Base-by-base conservation (phyloP, 1,140 invertebrate genomes). In the Vollenhovia emeryi region DNA sequence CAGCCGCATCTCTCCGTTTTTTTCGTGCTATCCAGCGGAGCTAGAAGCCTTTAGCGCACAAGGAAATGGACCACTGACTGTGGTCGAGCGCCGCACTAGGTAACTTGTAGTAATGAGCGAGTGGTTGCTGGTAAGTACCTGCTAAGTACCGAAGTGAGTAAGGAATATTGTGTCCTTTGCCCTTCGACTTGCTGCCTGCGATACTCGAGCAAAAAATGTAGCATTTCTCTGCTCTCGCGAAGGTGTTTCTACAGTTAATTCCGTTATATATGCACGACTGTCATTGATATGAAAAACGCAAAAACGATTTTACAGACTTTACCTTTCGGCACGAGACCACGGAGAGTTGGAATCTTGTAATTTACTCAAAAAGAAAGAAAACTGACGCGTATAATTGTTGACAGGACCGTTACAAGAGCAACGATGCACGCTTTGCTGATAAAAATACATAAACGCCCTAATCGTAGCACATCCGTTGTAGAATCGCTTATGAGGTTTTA, bases 141-240 rank as follows among this genome's bases (percentile, higher is more conserved):
- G 11, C 11, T 43, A 71, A 80, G 33, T 55, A 69, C 33, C 36
- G 64, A 55, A 80, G 48, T 36, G 8, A 78, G 27, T 66, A 80
- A 69, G 30, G 33, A 80, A 69, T 71, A 69, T 62, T 18, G 64
- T 15, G 78, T 80, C 48, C 78, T 80, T 80, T 80, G 64, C 21
- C 48, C 36, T 69, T 71, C 64, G 33, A 43, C 64, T 80, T 80
- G 48, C 78, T 80, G 55, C 9, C 21, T 21, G 43, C 18, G 18
- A 2, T 50, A 78, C n/a, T 79, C 62, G 60, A 69, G 18, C 30
- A 36, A 52, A 30, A 55, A 71, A 80, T 43, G 6, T 71, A 55
- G 11, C 33, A 33, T 69, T 21, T 27, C 1, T 79, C 48, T 36
- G 30, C 30, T 68, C 40, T 52, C 43, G 2, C 11, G 48, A 3